phyloP scores from a whole-genome alignment of 2,113 vertebrate species.

The Psittacara wagleri region DNA sequence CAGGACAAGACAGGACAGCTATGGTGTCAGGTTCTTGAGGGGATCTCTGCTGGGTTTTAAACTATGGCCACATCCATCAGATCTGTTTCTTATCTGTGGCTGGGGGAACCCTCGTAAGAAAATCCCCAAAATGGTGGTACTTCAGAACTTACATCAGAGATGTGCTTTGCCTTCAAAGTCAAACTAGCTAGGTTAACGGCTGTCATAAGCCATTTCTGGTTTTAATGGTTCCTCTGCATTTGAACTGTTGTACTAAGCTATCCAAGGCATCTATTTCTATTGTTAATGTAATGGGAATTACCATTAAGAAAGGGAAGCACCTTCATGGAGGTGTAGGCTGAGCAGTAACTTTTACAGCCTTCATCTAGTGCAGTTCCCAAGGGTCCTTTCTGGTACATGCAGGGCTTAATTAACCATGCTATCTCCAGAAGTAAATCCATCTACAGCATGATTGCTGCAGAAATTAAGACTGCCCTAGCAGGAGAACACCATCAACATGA shows the following conservation, averaged over 20 bases:
- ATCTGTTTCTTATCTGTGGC: not conserved
- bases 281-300: not conserved
- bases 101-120: not conserved
- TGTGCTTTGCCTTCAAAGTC: slow-evolving; percentile 3
- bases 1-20: not conserved
- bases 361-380: not conserved
- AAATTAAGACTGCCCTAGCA: not conserved
- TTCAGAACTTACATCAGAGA: not conserved
- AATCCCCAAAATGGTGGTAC: not conserved
- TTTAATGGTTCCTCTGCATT: slow-evolving; percentile 4
- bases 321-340: not conserved
- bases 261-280: not conserved
- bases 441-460: not conserved
- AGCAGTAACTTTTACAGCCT: not conserved
- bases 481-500: not conserved
- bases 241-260: not conserved
- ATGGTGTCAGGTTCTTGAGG: not conserved
- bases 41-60: not conserved
- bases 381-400: not conserved
- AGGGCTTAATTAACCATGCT: not conserved
- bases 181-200: not conserved
- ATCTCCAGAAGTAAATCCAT: not conserved
- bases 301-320: not conserved
- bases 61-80: not conserved
- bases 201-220: not conserved